Evolutionary conservation across 2,113 vertebrate species (phyloP).

Genomic region (Thunnus thynnus): DNA sequence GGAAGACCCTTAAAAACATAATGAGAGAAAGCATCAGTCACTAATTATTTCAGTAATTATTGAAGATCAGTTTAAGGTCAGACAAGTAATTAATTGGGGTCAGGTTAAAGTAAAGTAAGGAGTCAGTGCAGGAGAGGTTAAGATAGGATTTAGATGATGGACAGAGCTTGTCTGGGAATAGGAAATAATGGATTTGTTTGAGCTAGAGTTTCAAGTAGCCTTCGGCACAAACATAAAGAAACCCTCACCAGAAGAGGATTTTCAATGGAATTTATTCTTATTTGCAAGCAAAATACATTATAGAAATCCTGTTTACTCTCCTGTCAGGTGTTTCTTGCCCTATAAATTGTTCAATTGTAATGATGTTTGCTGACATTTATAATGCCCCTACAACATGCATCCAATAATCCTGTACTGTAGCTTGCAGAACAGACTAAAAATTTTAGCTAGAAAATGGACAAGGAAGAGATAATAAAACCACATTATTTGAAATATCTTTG

Average conservation of each 20-base stretch:
- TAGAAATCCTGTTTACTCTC: constrained; percentile 26
- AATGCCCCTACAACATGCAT: background rate
- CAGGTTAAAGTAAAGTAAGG: constrained; percentile 11
- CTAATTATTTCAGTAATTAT: constrained; percentile 55
- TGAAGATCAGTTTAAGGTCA: constrained; percentile 37
- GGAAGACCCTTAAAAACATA: constrained; percentile 22
- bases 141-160: constrained; percentile 5
- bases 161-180: background rate
- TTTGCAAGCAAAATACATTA: background rate
- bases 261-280: constrained; percentile 9
- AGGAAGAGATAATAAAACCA: constrained; percentile 1
- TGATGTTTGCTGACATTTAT: constrained; percentile 3
- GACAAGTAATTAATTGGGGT: constrained; percentile 41
- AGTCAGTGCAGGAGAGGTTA: background rate
- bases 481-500: background rate
- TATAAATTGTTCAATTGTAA: constrained; percentile 1
- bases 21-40: constrained; percentile 32
- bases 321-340: background rate
- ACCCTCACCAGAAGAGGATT: background rate
- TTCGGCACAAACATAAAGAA: background rate
- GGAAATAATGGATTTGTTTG: background rate
- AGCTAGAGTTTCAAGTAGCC: background rate
- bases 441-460: background rate
- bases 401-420: background rate
- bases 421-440: background rate